Conservation (phyloP, 1,140 invertebrate genomes). For the Palaemon carinicauda region DNA sequence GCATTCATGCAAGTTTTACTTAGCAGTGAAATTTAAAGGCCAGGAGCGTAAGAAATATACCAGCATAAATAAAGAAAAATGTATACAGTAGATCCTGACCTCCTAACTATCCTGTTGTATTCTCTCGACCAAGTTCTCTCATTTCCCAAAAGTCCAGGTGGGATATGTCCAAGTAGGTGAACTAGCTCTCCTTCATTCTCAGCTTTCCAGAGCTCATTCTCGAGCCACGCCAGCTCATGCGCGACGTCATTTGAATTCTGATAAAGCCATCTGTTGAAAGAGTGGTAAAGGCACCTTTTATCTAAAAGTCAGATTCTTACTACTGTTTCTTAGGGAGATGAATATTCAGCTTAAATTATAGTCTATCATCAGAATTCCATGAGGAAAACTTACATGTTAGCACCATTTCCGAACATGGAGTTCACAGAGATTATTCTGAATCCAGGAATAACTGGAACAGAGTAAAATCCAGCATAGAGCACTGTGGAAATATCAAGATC, state of each 20-base stretch:
- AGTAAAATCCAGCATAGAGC: slow-evolving; percentile 86
- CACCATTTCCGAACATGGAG: slow-evolving; percentile 36
- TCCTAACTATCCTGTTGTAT: slow-evolving; percentile 64
- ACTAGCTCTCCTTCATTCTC: slow-evolving; percentile 73
- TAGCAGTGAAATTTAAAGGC: too few relatives aligned
- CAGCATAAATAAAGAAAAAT: too few relatives aligned
- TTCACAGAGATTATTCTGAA: slow-evolving; percentile 90
- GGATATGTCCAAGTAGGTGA: slow-evolving; percentile 85
- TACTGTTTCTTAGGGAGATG: too few relatives aligned
- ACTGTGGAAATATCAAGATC: slow-evolving; percentile 83
- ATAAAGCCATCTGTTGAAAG: slow-evolving; percentile 72
- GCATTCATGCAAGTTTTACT: too few relatives aligned
- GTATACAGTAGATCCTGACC: slow-evolving; percentile 51
- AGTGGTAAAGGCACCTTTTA: too few relatives aligned
- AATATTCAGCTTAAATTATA: too few relatives aligned
- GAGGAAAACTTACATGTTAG: slow-evolving; percentile 14
- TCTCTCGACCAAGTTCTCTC: slow-evolving; percentile 60
- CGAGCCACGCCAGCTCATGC: slow-evolving; percentile 71
- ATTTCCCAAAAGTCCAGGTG: slow-evolving; percentile 73
- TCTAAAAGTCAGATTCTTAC: background rate
- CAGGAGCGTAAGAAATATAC: too few relatives aligned
- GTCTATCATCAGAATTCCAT: background rate
- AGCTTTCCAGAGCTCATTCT: slow-evolving; percentile 69
- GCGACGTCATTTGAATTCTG: slow-evolving; percentile 73
- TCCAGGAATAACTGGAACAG: slow-evolving; percentile 83